Percentiles rank a stretch among this genome's conserved stretches.
These are phyloP conservation scores for Protophormia terraenovae DNA, from an alignment of 2,888 invertebrate genomes.

Conservation along the genomic window DNA sequence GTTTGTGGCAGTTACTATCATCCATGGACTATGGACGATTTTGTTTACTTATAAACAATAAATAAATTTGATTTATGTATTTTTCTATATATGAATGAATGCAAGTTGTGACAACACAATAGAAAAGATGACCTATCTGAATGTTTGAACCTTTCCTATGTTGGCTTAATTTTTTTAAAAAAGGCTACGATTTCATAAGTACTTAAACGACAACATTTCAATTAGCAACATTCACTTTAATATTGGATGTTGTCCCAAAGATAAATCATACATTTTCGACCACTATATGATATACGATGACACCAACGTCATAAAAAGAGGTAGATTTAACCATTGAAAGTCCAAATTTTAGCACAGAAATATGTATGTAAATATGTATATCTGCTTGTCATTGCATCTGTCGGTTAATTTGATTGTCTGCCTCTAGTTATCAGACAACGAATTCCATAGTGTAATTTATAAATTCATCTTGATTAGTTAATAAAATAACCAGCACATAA, in stretches of 20 bases:
- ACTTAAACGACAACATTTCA: background rate
- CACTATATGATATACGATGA: slow-evolving; percentile 28
- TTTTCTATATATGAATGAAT: background rate
- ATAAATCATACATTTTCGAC: slow-evolving; percentile 44
- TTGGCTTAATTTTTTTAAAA: slow-evolving; percentile 37
- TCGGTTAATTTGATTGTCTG: background rate
- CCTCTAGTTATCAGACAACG: background rate
- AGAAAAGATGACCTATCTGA: slow-evolving; percentile 45
- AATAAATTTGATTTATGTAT: slow-evolving; percentile 35
- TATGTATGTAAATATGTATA: background rate
- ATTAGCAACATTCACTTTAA: slow-evolving; percentile 49
- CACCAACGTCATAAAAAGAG: slow-evolving; percentile 6
- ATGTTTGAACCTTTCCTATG: slow-evolving; percentile 1
- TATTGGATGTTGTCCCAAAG: background rate
- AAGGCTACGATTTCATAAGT: slow-evolving; percentile 43
- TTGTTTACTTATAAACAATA: slow-evolving; percentile 9
- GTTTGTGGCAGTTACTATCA: background rate
- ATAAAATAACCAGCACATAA: background rate
- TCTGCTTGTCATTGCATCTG: too few species aligned
- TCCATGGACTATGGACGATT: background rate
- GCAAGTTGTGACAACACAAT: slow-evolving; percentile 27
- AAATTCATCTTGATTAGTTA: slow-evolving; percentile 38
- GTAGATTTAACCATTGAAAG: background rate
- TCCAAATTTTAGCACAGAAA: background rate
- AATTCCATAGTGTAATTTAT: slow-evolving; percentile 16